These are phyloP conservation scores for Hydrolagus colliei DNA, from an alignment of 2,797 vertebrate species.

Conservation along the genomic window DNA sequence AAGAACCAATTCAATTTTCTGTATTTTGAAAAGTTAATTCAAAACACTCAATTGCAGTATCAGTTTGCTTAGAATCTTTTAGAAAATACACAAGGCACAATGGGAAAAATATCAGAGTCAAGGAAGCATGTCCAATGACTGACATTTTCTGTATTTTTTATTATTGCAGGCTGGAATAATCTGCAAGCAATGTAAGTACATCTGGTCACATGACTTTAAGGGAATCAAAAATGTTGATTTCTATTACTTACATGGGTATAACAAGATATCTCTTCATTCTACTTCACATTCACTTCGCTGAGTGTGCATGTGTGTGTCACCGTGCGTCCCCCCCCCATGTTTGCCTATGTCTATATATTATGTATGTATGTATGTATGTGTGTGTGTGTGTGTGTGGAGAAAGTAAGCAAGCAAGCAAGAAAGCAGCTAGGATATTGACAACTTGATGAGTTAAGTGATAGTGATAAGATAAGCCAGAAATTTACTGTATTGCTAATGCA, in stretches of 20 bases:
- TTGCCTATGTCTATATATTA: too few species aligned
- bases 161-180: background rate
- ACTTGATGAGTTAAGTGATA: too few species aligned
- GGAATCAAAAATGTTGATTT: background rate
- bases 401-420: too few species aligned
- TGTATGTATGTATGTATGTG: too few species aligned
- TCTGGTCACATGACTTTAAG: background rate
- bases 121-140: background rate
- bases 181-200: background rate
- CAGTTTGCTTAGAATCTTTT: background rate
- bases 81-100: background rate
- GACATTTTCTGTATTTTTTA: background rate
- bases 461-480: too few species aligned
- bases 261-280: background rate
- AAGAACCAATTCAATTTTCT: background rate
- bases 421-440: too few species aligned
- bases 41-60: background rate
- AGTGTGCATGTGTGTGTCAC: too few species aligned
- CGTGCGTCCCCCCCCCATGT: too few species aligned
- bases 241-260: background rate
- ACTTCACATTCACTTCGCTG: too few species aligned
- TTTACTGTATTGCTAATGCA: too few species aligned
- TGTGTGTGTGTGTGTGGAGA: too few species aligned
- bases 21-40: background rate
- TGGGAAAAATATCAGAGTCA: background rate